Percentiles rank a stretch among this genome's conserved stretches.
These are phyloP conservation scores for Perca fluviatilis DNA, from an alignment of 2,113 vertebrate species.

Conservation along the genomic window DNA sequence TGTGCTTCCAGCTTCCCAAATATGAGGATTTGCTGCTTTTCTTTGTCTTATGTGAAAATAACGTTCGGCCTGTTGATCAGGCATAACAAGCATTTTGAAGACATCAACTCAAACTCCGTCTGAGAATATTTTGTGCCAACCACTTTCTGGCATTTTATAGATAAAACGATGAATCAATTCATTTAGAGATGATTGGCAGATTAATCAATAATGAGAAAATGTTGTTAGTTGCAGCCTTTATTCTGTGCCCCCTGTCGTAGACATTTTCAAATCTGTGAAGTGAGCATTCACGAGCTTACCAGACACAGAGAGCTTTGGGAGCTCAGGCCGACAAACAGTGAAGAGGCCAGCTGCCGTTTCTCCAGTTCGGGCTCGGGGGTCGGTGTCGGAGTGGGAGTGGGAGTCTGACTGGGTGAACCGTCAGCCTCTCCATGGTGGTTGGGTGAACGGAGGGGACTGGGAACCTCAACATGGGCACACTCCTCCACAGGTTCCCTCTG, in stretches of 20 bases:
- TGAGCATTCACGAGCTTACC: constrained; percentile 78
- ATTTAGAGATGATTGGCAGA: background rate
- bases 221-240: background rate
- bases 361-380: constrained; percentile 85
- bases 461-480: constrained; percentile 59
- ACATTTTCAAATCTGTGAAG: background rate
- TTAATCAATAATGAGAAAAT: background rate
- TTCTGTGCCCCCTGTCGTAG: background rate
- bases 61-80: too few species aligned
- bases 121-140: too few species aligned
- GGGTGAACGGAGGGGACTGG: constrained; percentile 67
- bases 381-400: constrained; percentile 26
- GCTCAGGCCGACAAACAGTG: constrained; percentile 91
- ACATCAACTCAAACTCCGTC: too few species aligned
- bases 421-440: constrained; percentile 64
- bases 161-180: too few species aligned
- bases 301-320: constrained; percentile 86
- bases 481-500: constrained; percentile 85
- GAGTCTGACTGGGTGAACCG: constrained; percentile 38
- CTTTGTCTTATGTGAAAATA: too few species aligned
- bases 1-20: background rate
- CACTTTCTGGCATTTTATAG: too few species aligned
- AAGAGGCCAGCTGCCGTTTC: constrained; percentile 92
- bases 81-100: too few species aligned
- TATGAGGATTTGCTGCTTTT: background rate